Base-by-base conservation (phyloP, 2,888 invertebrate genomes). In the Acronicta alni region DNA sequence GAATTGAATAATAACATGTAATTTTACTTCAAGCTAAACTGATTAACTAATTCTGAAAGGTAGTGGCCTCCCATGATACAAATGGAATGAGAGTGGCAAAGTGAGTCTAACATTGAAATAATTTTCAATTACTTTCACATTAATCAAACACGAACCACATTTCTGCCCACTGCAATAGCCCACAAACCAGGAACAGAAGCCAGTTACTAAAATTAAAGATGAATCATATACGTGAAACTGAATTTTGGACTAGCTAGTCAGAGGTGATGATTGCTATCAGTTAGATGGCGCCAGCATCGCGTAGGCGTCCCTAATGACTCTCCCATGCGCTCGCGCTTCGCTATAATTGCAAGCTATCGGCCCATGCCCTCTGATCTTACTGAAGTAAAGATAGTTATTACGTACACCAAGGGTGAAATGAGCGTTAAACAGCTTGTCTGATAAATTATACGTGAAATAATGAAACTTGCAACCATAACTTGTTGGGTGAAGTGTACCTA, bases 381-480 rank as follows among this genome's bases (percentile, higher is more conserved):
- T 81, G 83, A 85, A 87, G 86, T 89, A 90, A 90, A 88, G 90
- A 90, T 91, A 90, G 92, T 93, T 93, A 93, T 93, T 93, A 92
- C 86, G 83, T 85, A 86, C 87, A 89, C 85, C 85, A 86, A 89
- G 92, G 91, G 89, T 89, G 90, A 89, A 91, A 92, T 92, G 87
- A 89, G 87, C 89, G 89, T 84, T 92, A 92, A 92, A 91, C 85
- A 88, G 84, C 88, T 85, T 90, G 91, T 89, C 90, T 84, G 85
- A 90, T 90, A 90, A 91, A 92, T 92, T 89, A 83, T 84, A 87
- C 82, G 81, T 87, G 88, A 91, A 91, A 90, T 90, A 90, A 91
- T 90, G 89, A 88, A 90, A 88, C 86, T 79, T 61, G 60, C 60
- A 66, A 68, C 73, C 60, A 77, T 68, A 71, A 78, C 72, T 89